Percentiles rank a stretch among this genome's conserved stretches.
phyloP scores from a whole-genome alignment of 2,113 vertebrate species.

The Syngnathus typhle region DNA sequence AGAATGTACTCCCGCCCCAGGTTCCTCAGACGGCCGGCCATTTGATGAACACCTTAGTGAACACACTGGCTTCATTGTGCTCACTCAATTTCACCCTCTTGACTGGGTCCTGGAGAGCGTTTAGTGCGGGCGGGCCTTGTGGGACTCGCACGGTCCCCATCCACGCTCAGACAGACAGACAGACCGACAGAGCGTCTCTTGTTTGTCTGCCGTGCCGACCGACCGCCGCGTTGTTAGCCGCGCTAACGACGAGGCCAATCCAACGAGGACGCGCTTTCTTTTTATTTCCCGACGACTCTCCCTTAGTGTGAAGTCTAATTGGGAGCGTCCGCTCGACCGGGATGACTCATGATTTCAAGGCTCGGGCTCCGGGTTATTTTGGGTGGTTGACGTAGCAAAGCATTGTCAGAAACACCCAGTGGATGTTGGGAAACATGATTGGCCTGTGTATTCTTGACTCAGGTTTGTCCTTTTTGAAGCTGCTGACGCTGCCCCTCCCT shows the following conservation, averaged over 20 bases:
- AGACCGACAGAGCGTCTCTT: conserved; percentile 59
- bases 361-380: conserved; percentile 13
- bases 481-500: too few species aligned
- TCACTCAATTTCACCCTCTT: conserved; percentile 28
- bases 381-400: conserved; percentile 10
- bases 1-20: neutral
- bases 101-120: conserved; percentile 48
- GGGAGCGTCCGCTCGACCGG: conserved; percentile 7
- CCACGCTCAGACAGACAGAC: conserved; percentile 50
- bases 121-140: conserved; percentile 59
- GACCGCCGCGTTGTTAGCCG: conserved; percentile 60
- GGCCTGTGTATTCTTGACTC: neutral
- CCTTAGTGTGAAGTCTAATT: conserved; percentile 12
- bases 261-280: conserved; percentile 30
- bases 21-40: too few species aligned
- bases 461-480: conserved; percentile 22
- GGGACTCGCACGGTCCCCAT: conserved; percentile 52
- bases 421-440: neutral
- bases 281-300: conserved; percentile 1
- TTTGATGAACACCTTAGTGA: too few species aligned
- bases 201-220: conserved; percentile 34
- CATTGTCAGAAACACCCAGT: neutral
- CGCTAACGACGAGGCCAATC: conserved; percentile 54
- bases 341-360: conserved; percentile 30
- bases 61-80: too few species aligned